phyloP scores from a whole-genome alignment of 2,113 vertebrate species.

The Dasypus novemcinctus region DNA sequence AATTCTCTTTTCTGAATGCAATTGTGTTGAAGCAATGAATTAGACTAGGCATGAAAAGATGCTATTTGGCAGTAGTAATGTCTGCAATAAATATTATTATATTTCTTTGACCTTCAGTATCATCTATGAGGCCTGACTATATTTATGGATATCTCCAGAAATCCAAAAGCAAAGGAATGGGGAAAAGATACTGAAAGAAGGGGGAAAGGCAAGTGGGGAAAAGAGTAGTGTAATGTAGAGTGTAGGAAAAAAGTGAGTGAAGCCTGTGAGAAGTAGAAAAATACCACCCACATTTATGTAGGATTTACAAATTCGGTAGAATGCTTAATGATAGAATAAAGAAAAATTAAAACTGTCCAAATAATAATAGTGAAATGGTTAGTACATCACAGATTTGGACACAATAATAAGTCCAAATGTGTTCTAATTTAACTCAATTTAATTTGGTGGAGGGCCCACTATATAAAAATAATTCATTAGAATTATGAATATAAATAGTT shows the following conservation, averaged over 20 bases:
- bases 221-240: neutral
- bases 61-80: neutral
- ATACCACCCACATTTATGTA: neutral
- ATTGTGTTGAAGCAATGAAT: neutral
- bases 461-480: neutral
- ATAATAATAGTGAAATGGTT: neutral
- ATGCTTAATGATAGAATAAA: neutral
- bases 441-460: neutral
- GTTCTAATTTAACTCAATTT: slow-evolving; percentile 3
- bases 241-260: neutral
- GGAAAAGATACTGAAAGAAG: neutral
- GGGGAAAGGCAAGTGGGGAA: neutral
- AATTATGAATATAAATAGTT: neutral
- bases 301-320: neutral
- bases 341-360: neutral
- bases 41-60: neutral
- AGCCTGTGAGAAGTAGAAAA: neutral
- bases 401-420: neutral
- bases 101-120: neutral
- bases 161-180: neutral
- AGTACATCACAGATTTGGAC: neutral
- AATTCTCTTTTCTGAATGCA: neutral
- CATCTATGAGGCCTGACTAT: neutral
- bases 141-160: neutral
- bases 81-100: neutral